Percentiles rank a stretch among this genome's conserved stretches.
phyloP scores from a whole-genome alignment of 2,113 vertebrate genomes.

The Etheostoma cragini region DNA sequence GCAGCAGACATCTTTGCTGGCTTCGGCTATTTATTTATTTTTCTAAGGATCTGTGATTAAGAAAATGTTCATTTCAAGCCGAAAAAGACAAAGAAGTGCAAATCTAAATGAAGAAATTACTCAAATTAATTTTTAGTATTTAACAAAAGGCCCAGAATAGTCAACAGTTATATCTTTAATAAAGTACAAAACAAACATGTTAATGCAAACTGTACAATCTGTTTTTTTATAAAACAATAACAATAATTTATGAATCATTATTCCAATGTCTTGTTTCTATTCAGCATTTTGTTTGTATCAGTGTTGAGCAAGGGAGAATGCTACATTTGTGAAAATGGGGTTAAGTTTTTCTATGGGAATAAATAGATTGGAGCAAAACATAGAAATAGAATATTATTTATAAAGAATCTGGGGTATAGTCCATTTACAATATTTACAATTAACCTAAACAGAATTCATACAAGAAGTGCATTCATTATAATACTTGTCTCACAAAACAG shows the following conservation, averaged over 20 bases:
- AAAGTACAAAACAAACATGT: constrained; percentile 78
- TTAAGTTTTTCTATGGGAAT: constrained; percentile 42
- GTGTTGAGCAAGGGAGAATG: constrained; percentile 40
- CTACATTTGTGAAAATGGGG: constrained; percentile 62
- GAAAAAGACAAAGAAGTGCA: background rate
- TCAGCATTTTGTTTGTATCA: constrained; percentile 40
- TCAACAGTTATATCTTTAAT: constrained; percentile 81
- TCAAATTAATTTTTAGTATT: background rate
- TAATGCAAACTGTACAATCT: constrained; percentile 68
- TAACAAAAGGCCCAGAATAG: constrained; percentile 23
- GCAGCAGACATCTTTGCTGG: constrained; percentile 49
- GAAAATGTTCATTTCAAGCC: constrained; percentile 46
- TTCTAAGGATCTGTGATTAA: constrained; percentile 25
- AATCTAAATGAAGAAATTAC: background rate
- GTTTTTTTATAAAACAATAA: too few relatives aligned
- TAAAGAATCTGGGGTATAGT: constrained; percentile 68
- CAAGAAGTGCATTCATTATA: constrained; percentile 48
- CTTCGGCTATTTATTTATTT: constrained; percentile 12
- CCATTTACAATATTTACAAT: constrained; percentile 81
- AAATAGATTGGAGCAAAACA: constrained; percentile 54
- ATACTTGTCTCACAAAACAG: constrained; percentile 56
- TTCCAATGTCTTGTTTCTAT: constrained; percentile 12
- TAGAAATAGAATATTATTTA: constrained; percentile 52
- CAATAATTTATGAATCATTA: constrained; percentile 42
- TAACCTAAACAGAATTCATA: constrained; percentile 38